Conservation (phyloP, 2,797 vertebrate species). For the Carcharodon carcharias region DNA sequence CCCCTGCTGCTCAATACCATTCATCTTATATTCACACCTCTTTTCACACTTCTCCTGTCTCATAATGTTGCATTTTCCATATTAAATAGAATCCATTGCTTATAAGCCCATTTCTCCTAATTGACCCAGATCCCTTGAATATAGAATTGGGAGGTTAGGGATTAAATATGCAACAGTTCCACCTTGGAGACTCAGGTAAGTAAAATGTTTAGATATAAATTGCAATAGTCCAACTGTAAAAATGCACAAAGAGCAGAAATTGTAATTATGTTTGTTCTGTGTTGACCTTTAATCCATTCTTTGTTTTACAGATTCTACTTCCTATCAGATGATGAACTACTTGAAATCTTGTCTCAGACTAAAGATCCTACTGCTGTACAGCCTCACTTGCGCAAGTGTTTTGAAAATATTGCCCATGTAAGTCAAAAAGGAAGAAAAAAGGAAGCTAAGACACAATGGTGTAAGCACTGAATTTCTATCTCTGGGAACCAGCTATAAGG, state of each 20-base stretch:
- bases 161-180: not conserved
- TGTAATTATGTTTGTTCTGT: not conserved
- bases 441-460: not conserved
- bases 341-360: conserved; percentile 85
- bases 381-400: conserved; percentile 84
- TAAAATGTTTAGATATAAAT: not conserved
- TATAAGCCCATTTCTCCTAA: not conserved
- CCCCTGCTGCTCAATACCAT: not conserved
- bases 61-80: not conserved
- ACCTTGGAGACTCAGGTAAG: not conserved
- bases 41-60: not conserved
- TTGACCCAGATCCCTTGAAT: not conserved
- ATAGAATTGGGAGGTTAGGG: too few relatives aligned
- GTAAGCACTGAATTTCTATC: not conserved
- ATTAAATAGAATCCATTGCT: not conserved
- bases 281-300: not conserved
- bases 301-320: conserved; percentile 76
- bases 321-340: conserved; percentile 84
- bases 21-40: not conserved
- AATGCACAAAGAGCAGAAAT: not conserved
- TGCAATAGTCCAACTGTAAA: not conserved
- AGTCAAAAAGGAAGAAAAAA: conserved; percentile 37
- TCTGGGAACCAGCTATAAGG: not conserved
- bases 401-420: conserved; percentile 81
- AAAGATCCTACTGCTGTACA: conserved; percentile 85